These are phyloP conservation scores for Somateria mollissima DNA, from an alignment of 2,797 vertebrate genomes.

Conservation along the genomic window DNA sequence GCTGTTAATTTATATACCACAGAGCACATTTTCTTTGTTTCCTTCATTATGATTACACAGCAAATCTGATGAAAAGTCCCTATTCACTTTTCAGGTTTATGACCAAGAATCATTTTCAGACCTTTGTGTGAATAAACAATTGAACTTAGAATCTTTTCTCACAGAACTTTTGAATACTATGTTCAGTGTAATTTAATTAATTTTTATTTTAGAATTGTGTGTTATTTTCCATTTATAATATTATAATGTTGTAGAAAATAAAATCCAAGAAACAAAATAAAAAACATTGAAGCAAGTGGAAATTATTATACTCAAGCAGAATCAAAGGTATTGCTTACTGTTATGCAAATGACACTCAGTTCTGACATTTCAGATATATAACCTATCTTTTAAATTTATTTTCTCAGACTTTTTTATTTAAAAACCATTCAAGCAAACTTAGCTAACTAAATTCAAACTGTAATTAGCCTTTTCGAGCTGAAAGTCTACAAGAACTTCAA, in stretches of 20 bases:
- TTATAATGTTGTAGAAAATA: neutral
- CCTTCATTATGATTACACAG: neutral
- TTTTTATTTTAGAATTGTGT: neutral
- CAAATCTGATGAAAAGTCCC: neutral
- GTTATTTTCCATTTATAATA: neutral
- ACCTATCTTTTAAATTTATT: neutral
- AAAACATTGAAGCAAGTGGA: neutral
- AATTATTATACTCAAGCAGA: neutral
- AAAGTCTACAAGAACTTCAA: neutral
- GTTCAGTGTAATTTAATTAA: neutral
- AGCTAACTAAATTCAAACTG: neutral
- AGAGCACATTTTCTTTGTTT: neutral
- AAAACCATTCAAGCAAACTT: neutral
- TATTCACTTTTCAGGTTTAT: neutral
- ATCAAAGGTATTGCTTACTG: neutral
- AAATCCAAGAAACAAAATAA: neutral
- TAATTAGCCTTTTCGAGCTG: neutral
- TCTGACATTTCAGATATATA: neutral
- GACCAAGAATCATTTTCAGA: neutral
- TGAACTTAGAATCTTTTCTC: neutral
- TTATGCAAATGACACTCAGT: neutral
- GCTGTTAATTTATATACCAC: neutral
- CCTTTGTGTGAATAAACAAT: neutral
- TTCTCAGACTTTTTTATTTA: neutral
- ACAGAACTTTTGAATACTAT: neutral